Evolutionary conservation across 2,888 invertebrate species (phyloP).

Genomic region (Plebejus anna): DNA sequence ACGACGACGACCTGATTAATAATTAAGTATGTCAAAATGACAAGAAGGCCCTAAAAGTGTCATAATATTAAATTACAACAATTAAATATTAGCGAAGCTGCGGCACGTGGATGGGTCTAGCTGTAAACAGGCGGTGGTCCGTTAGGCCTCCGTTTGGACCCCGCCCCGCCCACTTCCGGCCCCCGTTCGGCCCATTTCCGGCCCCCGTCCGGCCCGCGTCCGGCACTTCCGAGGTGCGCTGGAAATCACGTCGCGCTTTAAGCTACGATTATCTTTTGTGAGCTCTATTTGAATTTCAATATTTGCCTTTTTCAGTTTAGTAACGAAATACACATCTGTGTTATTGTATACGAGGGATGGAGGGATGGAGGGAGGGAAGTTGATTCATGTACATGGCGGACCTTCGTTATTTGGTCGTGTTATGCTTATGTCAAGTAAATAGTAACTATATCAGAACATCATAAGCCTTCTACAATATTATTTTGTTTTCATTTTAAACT

Average conservation of each 20-base stretch:
- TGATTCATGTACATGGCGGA: not conserved
- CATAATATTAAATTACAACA: not conserved
- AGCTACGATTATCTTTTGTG: slow-evolving; percentile 9
- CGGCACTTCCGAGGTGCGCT: not conserved
- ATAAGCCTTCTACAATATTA: not conserved
- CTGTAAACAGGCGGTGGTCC: slow-evolving; percentile 12
- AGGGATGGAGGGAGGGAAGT: not conserved
- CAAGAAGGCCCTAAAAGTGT: not conserved
- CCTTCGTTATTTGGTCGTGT: not conserved
- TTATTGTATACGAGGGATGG: not conserved
- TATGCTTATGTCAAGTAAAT: not conserved
- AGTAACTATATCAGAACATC: not conserved
- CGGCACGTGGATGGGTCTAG: not conserved
- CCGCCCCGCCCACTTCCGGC: not conserved
- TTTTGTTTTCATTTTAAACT: no score
- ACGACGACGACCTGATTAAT: not conserved
- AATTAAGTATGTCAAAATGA: not conserved
- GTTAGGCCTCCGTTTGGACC: not conserved
- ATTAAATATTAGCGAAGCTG: not conserved
- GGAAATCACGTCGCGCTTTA: slow-evolving; percentile 22
- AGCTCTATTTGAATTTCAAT: slow-evolving; percentile 20
- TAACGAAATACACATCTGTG: not conserved
- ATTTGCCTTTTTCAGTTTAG: slow-evolving; percentile 16
- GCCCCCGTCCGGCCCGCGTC: not conserved
- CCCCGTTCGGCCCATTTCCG: not conserved